These are phyloP conservation scores for Anisognathus igniventris DNA, from an alignment of 2,797 vertebrate genomes.

Conservation along the genomic window DNA sequence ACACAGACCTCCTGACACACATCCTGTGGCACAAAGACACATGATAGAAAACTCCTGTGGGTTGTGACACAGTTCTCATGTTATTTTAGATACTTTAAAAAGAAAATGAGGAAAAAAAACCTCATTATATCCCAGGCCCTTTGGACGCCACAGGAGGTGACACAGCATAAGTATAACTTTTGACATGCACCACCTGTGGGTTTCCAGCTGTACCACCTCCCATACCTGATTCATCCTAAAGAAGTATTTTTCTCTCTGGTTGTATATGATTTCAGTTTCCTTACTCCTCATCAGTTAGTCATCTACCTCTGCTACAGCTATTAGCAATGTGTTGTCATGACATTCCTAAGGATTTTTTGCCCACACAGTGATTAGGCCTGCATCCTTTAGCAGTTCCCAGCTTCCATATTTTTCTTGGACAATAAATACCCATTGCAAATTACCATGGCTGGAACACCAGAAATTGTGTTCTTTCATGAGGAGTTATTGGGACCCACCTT, in stretches of 20 bases:
- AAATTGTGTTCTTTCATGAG: neutral
- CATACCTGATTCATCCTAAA: neutral
- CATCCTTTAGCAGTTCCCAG: neutral
- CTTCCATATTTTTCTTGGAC: neutral
- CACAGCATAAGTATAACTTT: neutral
- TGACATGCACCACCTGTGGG: neutral
- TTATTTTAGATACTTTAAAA: neutral
- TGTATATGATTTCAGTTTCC: neutral
- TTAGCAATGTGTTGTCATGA: neutral
- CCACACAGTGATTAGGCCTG: neutral
- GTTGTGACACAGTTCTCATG: neutral
- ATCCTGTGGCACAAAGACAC: neutral
- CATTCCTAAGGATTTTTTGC: neutral
- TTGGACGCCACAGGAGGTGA: neutral
- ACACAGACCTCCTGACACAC: neutral
- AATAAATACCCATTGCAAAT: neutral
- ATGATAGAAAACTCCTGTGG: neutral
- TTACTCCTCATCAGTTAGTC: neutral
- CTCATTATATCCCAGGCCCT: neutral
- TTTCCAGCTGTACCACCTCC: neutral
- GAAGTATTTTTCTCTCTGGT: neutral
- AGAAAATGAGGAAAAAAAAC: neutral
- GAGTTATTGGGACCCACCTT: neutral
- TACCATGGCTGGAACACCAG: neutral
- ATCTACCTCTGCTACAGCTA: neutral